Evolutionary conservation across 2,888 invertebrate species (phyloP), one percentile per base, ranked within the genome.

Genomic region (Dryomyza anilis): DNA sequence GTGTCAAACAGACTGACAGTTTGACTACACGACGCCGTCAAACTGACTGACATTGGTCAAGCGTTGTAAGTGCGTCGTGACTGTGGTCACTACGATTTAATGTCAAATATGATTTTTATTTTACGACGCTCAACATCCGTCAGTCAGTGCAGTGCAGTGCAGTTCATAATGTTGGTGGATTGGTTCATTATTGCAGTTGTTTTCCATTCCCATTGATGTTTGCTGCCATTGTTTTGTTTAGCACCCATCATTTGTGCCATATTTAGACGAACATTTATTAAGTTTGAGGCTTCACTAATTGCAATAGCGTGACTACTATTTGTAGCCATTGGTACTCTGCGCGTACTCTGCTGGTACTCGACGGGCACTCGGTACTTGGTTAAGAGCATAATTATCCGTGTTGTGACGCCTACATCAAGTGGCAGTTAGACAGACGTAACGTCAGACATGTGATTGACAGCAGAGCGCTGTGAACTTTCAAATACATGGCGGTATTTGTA

Each of bases 101-200:
- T 68, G 69, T 70, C 67, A 63, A 67, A 67, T 67, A 64, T 55
- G 29, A 45, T 53, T 68, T 66, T 68, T 36, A 57, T 67, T 68
- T 67, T 66, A 67, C 65, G 68, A 68, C n/a, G n/a, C n/a, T 67
- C 56, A 64, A 70, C 71, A 71, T 72, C 71, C 70, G 69, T 61
- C 56, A 65, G 25, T n/a, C 39, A n/a, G 23, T 50, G 23, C 48
- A 50, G 19, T 50, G 19, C 23, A 50, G 48, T 25, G 48, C 8
- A 19, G 21, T 12, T 14, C 12, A 12, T 55, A n/a, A n/a, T n/a
- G 30, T 55, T 29, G 16, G n/a, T 55, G 29, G 16, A 19, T 27
- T 19, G 16, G n/a, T 58, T 48, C 25, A 16, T 39, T 50, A 25
- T 50, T 21, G 43, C 39, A 39, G 50, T 33, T 19, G 36, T 14